Evolutionary conservation across 2,888 invertebrate species (phyloP), one percentile per base, ranked within the genome.

Genomic region (Drosophila nr. medialis): DNA sequence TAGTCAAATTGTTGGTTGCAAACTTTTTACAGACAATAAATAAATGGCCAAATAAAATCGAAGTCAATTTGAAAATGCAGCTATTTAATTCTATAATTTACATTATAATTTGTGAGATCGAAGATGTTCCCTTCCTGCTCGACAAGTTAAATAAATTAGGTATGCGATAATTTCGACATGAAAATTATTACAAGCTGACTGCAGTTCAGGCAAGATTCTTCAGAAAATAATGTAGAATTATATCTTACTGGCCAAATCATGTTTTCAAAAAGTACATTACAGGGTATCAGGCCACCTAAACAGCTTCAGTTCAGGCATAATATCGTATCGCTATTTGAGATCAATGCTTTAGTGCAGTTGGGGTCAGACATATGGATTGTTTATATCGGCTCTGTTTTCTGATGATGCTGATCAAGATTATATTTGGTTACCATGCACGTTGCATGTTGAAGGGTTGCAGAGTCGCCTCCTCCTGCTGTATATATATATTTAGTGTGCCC

Each of bases 371-470:
- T 38, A 40, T 56, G 40, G n/a, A 50, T 50, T 27, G 27, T 29
- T n/a, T 15, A 30, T 55, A 38, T 55, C 54, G 18, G 38, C 3
- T 38, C 27, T 6, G 18, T 55, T 40, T 29, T 55, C 38, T 40
- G 13, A n/a, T 53, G 32, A 53, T 36, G 53, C 30, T 45, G 66
- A 65, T 65, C 29, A 27, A 34, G 38, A 13, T 38, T 60, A 34
- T 4, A 40, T 29, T 40, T 58, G 50, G 45, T 24, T 45, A 45
- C 45, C 15, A 24, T 21, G 45, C 8, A 24, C 24, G 24, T 24
- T 29, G 29, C 50, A 32, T 24, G 1, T 13, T 62, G 27, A 27
- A 62, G 50, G 50, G 50, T 50, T n/a, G 50, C 29, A 24, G 4
- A 6, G 29, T 29, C 13, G n/a, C 11, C 29, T 27, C 3, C 50